These are phyloP conservation scores for Conger conger DNA, from an alignment of 2,113 vertebrate species.

Conservation along the genomic window DNA sequence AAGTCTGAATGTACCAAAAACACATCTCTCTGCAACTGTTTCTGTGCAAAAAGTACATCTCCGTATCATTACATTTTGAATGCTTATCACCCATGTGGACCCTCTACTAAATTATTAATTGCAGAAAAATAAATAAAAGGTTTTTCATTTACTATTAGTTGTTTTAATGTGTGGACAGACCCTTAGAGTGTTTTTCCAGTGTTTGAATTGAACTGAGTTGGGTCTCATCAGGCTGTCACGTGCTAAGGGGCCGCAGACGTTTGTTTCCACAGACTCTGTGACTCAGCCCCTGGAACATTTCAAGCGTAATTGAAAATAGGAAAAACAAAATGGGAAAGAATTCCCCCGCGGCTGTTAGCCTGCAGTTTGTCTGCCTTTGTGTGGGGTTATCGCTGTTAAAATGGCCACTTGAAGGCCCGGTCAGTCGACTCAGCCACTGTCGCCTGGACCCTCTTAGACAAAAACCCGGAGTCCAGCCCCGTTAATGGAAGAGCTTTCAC, in stretches of 20 bases:
- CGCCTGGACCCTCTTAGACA: background rate
- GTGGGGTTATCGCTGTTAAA: background rate
- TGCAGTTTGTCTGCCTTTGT: background rate
- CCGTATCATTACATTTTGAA: no score
- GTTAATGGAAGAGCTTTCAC: background rate
- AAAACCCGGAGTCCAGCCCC: background rate
- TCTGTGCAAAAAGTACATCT: no score
- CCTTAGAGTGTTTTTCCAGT: background rate
- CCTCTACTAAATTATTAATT: background rate
- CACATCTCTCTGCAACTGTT: no score
- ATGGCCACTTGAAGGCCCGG: background rate
- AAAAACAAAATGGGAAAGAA: conserved; percentile 9
- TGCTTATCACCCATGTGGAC: no score
- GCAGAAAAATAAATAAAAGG: background rate
- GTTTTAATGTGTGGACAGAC: background rate
- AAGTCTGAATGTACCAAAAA: no score
- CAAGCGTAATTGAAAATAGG: background rate
- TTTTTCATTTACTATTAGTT: background rate
- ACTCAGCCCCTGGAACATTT: background rate
- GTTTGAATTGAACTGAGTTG: background rate
- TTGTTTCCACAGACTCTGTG: background rate
- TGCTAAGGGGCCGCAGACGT: background rate
- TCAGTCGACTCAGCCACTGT: background rate
- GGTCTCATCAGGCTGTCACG: background rate
- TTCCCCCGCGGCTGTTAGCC: background rate